Conservation (phyloP, 2,797 vertebrate species). For the Phaenicophaeus curvirostris region DNA sequence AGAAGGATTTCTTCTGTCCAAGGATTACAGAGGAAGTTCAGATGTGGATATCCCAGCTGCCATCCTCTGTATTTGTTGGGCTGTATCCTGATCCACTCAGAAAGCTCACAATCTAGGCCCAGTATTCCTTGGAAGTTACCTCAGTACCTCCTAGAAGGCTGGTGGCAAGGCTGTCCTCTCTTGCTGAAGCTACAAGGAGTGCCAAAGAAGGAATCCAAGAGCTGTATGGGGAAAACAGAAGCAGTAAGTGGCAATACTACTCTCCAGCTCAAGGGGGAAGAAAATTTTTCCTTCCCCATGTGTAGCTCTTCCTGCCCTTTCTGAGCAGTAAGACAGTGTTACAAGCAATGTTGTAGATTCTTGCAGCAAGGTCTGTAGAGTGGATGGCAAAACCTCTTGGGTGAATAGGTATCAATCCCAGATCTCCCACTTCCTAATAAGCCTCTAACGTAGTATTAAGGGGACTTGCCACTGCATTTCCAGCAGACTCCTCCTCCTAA, state of each 20-base stretch:
- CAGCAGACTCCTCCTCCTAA: background rate
- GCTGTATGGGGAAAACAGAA: background rate
- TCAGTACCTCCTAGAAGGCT: background rate
- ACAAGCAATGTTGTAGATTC: background rate
- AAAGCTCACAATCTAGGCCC: background rate
- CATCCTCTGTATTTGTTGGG: background rate
- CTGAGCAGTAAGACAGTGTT: background rate
- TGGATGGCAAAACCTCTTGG: background rate
- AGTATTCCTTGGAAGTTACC: background rate
- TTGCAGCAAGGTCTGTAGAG: background rate
- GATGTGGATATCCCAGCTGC: background rate
- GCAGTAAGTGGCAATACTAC: background rate
- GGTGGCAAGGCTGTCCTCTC: background rate
- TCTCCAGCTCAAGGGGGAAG: background rate
- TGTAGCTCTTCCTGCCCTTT: fast-evolving
- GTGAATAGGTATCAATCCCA: background rate
- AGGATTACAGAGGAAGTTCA: background rate
- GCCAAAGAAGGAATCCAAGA: background rate
- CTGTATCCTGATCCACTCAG: background rate
- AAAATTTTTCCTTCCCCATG: background rate
- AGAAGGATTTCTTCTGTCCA: background rate
- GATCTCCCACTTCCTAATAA: background rate
- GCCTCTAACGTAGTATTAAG: background rate
- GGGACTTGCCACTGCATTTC: background rate
- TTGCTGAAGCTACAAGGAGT: background rate